A percentile compares a stretch with the other conserved stretches of the same genome.
Conservation (phyloP, 2,113 vertebrate genomes). For the Mesocricetus auratus region DNA sequence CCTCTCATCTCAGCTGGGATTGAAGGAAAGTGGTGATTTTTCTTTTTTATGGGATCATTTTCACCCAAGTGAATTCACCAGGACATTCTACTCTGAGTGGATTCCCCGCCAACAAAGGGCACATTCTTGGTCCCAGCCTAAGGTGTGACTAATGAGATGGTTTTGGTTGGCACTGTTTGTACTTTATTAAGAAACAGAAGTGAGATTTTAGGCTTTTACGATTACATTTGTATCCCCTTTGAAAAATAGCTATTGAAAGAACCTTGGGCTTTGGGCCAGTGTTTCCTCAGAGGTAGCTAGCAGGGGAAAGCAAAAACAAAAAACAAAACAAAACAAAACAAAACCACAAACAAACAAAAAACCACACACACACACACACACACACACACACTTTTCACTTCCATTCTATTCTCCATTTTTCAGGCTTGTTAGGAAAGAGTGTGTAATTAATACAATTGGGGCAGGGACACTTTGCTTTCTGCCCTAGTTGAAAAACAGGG, state of each 20-base stretch:
- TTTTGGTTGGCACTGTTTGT: neutral
- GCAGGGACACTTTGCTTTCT: slow-evolving; percentile 72
- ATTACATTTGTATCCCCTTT: neutral
- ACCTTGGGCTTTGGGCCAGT: slow-evolving; percentile 36
- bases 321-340: no score
- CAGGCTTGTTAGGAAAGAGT: slow-evolving; percentile 45
- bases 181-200: slow-evolving; percentile 32
- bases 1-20: neutral
- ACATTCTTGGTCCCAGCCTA: slow-evolving; percentile 30
- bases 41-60: slow-evolving; percentile 58
- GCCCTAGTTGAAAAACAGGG: slow-evolving; percentile 78
- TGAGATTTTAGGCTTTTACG: neutral
- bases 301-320: neutral
- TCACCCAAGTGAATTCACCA: slow-evolving; percentile 29
- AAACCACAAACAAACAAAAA: neutral
- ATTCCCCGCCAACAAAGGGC: slow-evolving; percentile 52
- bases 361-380: neutral
- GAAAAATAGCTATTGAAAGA: neutral
- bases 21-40: slow-evolving; percentile 66
- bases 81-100: slow-evolving; percentile 56
- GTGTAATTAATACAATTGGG: slow-evolving; percentile 62
- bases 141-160: slow-evolving; percentile 32
- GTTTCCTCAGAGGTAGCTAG: neutral
- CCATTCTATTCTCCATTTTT: slow-evolving; percentile 23
- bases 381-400: neutral